Percentiles rank a stretch among this genome's conserved stretches.
These are phyloP conservation scores for Rhynchomys soricoides DNA, from an alignment of 2,113 vertebrate species.

Conservation along the genomic window DNA sequence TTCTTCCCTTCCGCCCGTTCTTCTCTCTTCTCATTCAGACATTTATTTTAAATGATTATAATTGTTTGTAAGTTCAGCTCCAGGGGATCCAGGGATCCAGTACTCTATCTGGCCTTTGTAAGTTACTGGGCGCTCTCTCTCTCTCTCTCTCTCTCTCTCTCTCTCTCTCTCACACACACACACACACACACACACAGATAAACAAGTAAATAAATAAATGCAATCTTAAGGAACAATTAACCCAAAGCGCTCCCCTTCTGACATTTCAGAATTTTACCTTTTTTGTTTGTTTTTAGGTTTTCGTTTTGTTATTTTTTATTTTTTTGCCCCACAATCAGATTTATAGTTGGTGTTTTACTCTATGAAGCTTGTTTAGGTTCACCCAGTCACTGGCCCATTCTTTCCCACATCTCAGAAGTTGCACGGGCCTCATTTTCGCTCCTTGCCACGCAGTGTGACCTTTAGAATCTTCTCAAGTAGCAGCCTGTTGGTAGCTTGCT, in stretches of 20 bases:
- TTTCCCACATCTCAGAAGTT: not conserved
- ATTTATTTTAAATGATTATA: not conserved
- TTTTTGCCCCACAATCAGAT: not conserved
- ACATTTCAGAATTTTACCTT: not conserved
- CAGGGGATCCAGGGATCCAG: not conserved
- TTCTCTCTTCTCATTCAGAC: not conserved
- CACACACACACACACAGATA: not conserved
- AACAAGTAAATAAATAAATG: not conserved
- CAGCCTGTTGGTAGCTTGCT: not conserved
- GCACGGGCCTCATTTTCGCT: not conserved
- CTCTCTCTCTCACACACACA: not conserved
- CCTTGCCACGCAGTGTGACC: not conserved
- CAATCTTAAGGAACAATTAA: slow-evolving; percentile 20
- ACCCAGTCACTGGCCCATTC: not conserved
- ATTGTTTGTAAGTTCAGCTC: not conserved
- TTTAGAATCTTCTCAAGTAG: not conserved
- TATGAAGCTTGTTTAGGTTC: not conserved
- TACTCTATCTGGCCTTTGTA: not conserved
- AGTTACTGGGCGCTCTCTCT: too few species aligned
- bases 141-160: too few species aligned
- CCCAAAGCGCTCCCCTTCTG: not conserved
- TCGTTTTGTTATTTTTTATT: not conserved
- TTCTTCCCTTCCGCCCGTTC: not conserved
- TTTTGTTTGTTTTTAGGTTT: too few species aligned
- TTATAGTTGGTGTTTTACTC: not conserved